phyloP scores from a whole-genome alignment of 2,113 vertebrate species.

The Procavia capensis region DNA sequence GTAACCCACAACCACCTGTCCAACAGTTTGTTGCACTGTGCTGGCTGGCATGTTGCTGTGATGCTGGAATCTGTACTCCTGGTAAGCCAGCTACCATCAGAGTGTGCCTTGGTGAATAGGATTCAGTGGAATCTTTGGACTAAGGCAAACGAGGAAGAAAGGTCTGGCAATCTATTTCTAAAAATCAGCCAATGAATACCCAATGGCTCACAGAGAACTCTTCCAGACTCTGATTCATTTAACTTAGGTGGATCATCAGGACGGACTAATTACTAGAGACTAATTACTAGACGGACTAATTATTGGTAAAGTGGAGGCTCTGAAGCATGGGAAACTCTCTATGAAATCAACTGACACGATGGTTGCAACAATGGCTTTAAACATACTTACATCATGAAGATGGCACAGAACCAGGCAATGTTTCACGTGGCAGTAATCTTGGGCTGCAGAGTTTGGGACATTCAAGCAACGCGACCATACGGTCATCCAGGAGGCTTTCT shows the following conservation, averaged over 20 bases:
- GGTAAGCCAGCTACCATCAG: not conserved
- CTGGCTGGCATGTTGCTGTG: not conserved
- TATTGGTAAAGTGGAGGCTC: not conserved
- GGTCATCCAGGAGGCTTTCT: not conserved
- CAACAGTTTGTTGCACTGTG: not conserved
- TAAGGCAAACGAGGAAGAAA: not conserved
- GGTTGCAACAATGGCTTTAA: not conserved
- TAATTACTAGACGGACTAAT: not conserved
- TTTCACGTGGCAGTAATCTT: not conserved
- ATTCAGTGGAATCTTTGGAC: not conserved
- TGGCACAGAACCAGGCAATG: not conserved
- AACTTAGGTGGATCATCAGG: not conserved
- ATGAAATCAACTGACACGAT: not conserved
- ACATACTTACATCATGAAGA: not conserved
- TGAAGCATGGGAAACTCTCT: not conserved
- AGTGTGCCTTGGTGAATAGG: not conserved
- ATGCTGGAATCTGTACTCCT: not conserved
- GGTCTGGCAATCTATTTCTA: not conserved
- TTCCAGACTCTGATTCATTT: not conserved
- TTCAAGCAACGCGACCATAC: accelerated
- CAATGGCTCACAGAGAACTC: not conserved
- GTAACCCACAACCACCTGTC: not conserved
- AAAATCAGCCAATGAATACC: not conserved
- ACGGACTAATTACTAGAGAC: not conserved
- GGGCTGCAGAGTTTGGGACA: not conserved